Evolutionary conservation across 2,113 vertebrate species (phyloP), one percentile per base, ranked within the genome.

Genomic region (Malurus cyaneus): DNA sequence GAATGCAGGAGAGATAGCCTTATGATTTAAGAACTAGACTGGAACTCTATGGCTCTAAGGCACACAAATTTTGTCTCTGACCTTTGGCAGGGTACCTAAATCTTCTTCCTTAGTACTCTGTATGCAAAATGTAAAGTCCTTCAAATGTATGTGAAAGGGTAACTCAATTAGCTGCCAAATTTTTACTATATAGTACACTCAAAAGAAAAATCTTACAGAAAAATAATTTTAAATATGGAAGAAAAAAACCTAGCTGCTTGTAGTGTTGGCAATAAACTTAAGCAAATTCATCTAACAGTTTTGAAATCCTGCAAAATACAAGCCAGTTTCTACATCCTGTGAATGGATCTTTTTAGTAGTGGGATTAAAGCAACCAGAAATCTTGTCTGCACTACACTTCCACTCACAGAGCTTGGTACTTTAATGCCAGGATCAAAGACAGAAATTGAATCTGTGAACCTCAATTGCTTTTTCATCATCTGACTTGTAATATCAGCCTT

Each of bases 401-500:
- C 53, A 85, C 77, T 84, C 49, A 24, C 60, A 96, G 82, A 92
- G 72, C 65, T 62, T 64, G 69, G 91, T 62, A 36, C 31, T 91
- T 96, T 52, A 96, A 74, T 76, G 80, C 90, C 19, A 84, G 66
- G 86, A 96, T 93, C 96, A 97, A 97, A 97, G 93, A 72, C 54
- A 84, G 93, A 96, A 97, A 96, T 66, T 6, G 13, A 92, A 97
- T 92, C 88, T 86, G 73, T 73, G 74, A 89, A 92, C 76, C 66
- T 96, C 93, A 94, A 93, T 31, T 95, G 94, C 89, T 97, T 97
- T 96, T 97, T 92, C 96, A 96, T 97, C 95, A 78, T 89, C 96
- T 97, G 92, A 97, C 95, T 97, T 96, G 98, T 97, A 98, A 89
- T 82, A 97, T 97, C 97, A 98, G 96, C 92, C 97, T 96, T 96